Percentiles rank a stretch among this genome's conserved stretches.
Conservation (phyloP, 2,113 vertebrate genomes). For the Bombycilla garrulus region DNA sequence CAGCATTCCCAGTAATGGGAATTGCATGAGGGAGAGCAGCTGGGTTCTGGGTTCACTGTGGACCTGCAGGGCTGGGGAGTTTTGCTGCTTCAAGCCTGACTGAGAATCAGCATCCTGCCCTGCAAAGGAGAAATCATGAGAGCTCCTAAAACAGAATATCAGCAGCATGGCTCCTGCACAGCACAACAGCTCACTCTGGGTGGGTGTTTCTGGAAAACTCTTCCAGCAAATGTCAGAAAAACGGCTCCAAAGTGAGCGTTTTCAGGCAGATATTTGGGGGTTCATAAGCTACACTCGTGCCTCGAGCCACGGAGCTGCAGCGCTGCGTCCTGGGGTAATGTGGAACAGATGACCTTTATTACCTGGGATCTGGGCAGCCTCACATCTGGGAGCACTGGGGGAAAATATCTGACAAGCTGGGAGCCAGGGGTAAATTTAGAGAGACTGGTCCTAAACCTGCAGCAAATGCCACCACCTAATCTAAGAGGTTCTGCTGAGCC, state of each 20-base stretch:
- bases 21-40: not conserved
- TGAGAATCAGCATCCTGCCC: not conserved
- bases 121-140: not conserved
- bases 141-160: not conserved
- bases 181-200: not conserved
- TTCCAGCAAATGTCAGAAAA: constrained; percentile 23
- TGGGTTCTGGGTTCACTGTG: not conserved
- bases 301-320: not conserved
- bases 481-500: not conserved
- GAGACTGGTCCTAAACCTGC: not conserved
- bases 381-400: not conserved
- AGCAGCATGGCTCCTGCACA: not conserved
- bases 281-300: not conserved
- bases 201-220: constrained; percentile 10
- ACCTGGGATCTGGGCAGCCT: constrained; percentile 11
- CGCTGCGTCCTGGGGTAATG: not conserved
- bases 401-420: not conserved
- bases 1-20: not conserved
- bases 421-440: not conserved
- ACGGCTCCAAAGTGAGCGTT: not conserved
- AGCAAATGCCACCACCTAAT: not conserved
- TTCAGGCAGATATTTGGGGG: constrained; percentile 44
- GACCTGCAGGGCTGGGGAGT: not conserved
- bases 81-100: not conserved
- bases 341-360: constrained; percentile 24